Base-by-base conservation (phyloP, 2,113 vertebrate genomes). In the Calyptommatus sinebrachiatus region DNA sequence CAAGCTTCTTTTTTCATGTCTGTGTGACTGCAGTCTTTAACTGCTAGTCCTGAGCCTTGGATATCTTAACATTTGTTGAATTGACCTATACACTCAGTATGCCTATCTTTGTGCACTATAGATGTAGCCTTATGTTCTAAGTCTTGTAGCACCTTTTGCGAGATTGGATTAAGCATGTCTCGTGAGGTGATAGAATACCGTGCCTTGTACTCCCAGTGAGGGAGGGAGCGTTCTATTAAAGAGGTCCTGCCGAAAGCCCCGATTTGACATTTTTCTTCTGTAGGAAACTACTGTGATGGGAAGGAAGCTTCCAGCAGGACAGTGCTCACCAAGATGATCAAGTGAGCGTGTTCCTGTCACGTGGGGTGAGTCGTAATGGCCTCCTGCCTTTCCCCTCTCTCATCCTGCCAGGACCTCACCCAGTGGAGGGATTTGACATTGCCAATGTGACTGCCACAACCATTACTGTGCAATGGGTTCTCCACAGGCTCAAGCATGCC, bases 391-490 rank as follows among this genome's bases (percentile, higher is more conserved):
- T 78, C 26, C 41, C 8, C 68, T 67, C 26, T 20, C 63, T 65
- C 78, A 70, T 77, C 83, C 86, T 0, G 48, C 79, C 86, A 99
- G 98, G 97, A 81, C 98, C 98, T 26, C 96, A 89, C 61, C 94
- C 94, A 26, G 95, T 96, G 75, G 97, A 99, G 91, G 94, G 97
- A 89, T 94, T 99, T 74, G 94, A 97, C 86, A 94, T 97, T 87
- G 91, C 86, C 61, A 97, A 98, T 0, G 95, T 97, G 82, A 96
- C 97, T 0, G 96, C 97, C 79, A 96, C 94, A 6, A 79, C 97
- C 86, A 95, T 98, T 81, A 96, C 96, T 50, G 93, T 99, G 86
- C 93, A 90, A 0, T 99, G 98, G 98, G 88, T 96, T 83, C 91
- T 99, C 29, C 96, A 96, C 90, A 91, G 84, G 5, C 91, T 94